Evolutionary conservation across 1,140 invertebrate species (phyloP), one percentile per base, ranked within the genome.

Genomic region (Calephelis virginiensis): DNA sequence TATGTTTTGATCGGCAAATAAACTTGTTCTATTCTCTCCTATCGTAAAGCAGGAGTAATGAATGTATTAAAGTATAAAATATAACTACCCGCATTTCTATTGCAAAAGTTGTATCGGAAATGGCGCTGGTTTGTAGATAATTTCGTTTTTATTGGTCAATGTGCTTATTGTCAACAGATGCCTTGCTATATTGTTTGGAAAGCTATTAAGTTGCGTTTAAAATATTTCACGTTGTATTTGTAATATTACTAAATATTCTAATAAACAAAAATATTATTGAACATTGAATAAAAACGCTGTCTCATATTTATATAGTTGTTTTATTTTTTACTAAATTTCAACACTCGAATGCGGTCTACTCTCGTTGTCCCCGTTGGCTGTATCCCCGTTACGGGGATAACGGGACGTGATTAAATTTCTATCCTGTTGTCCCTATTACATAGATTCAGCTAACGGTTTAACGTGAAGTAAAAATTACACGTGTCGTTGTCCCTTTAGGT

Each of bases 261-360:
- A 89, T 84, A 84, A 82, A 82, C 71, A 82, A 81, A 80, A 80
- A 84, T 85, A 86, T 84, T 86, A 90, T 90, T 88, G 78, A 87
- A 82, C 85, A 89, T 89, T 89, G 73, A 89, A 90, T 89, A 88
- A 90, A 88, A 91, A 87, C 77, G 88, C 86, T 90, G 82, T 89
- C 86, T 89, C 83, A 86, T 87, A 89, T 90, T 86, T 86, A 84
- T 63, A 60, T 68, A 64, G 59, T 73, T 77, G 79, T 85, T 89
- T 89, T 72, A 82, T 86, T 87, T 76, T 40, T 45, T 59, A 37
- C 2, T 59, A 28, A 28, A 28, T 28, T 28, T 28, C 5, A 17
- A 28, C 28, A 2, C 28, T 0, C 28, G 28, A 28, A 28, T 28
- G 0, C 28, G n/a, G n/a, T n/a, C n/a, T n/a, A n/a, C n/a, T n/a